Base-by-base conservation (phyloP, 2,797 vertebrate species). In the Acrocephalus scirpaceus region DNA sequence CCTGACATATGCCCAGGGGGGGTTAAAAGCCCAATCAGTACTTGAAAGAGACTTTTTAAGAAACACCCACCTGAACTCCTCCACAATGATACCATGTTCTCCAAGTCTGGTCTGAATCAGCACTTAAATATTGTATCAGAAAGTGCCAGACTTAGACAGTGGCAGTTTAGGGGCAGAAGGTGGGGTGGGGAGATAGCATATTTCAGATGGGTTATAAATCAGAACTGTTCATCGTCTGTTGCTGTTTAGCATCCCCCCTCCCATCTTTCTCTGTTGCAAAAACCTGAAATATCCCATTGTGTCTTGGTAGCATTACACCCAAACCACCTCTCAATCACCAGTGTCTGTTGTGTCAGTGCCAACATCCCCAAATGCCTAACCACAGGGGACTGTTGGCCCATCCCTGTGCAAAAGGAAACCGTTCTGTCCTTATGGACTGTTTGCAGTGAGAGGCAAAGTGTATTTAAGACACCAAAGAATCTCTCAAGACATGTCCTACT, bases 371-470 rank as follows among this genome's bases (percentile, higher is more conserved):
- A 62, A 23, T 5, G 58, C 65, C 92, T 95, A 94, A 96, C 87
- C 95, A 92, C 95, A 94, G 78, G 48, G 64, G 65, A 86, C 92
- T 88, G 91, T 77, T 94, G 89, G 85, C 82, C 87, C 87, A 71
- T 67, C 85, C 80, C 62, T 67, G 75, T 36, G 89, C 27, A 29
- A 80, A 93, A 93, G 65, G 79, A 92, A 96, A 92, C 53, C 0
- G 0, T 71, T 69, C 75, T 0, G 0, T 67, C 87, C 85, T 53
- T 56, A 23, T 5, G 72, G 78, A 86, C 92, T 22, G 29, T 34
- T 76, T 53, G 64, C 53, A 48, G 48, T 0, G 16, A 93, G 53
- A 91, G 54, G 29, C 42, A 92, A 92, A 91, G 25, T 0, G 18
- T 40, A n/a, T 29, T 56, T 38, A 42, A 79, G 84, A 51, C 48